Percentiles rank a stretch among this genome's conserved stretches.
These are phyloP conservation scores for Sebastes wilsoni DNA, from an alignment of 2,797 vertebrate species.

Conservation along the genomic window DNA sequence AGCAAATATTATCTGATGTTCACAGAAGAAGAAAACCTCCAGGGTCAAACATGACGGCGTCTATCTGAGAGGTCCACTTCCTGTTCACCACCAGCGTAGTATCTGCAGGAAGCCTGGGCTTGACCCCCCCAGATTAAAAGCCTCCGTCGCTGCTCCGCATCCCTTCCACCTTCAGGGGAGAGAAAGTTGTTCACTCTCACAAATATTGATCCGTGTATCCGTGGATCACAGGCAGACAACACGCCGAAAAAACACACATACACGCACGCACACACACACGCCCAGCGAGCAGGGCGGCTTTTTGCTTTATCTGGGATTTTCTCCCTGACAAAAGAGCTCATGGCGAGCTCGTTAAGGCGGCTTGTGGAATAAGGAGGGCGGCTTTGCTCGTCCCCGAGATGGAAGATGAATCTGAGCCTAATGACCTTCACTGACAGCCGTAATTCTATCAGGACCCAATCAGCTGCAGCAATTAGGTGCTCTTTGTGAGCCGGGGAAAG, in stretches of 20 bases:
- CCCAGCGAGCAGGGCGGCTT: not conserved
- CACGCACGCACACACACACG: not conserved
- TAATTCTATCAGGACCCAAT: slow-evolving; percentile 84
- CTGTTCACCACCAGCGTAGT: not conserved
- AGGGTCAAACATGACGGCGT: not conserved
- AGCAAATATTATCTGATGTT: not conserved
- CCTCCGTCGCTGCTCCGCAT: not conserved
- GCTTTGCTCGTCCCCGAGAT: slow-evolving; percentile 43
- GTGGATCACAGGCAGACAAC: slow-evolving; percentile 38
- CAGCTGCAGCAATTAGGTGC: slow-evolving; percentile 79
- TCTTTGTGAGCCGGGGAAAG: slow-evolving; percentile 73
- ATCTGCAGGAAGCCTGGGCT: slow-evolving; percentile 9
- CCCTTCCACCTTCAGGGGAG: slow-evolving; percentile 10
- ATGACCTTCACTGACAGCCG: slow-evolving; percentile 78
- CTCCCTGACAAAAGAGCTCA: slow-evolving; percentile 54
- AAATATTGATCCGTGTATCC: slow-evolving; percentile 46
- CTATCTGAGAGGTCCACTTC: slow-evolving; percentile 16
- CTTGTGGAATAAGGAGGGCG: slow-evolving; percentile 44
- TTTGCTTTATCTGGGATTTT: slow-evolving; percentile 48
- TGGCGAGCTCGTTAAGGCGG: slow-evolving; percentile 57
- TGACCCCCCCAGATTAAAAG: slow-evolving; percentile 32
- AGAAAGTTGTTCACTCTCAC: slow-evolving; percentile 37
- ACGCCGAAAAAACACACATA: not conserved
- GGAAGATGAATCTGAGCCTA: slow-evolving; percentile 76
- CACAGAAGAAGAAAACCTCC: not conserved